These are phyloP conservation scores for Panonychus citri DNA, from an alignment of 1,140 invertebrate genomes.

Conservation along the genomic window DNA sequence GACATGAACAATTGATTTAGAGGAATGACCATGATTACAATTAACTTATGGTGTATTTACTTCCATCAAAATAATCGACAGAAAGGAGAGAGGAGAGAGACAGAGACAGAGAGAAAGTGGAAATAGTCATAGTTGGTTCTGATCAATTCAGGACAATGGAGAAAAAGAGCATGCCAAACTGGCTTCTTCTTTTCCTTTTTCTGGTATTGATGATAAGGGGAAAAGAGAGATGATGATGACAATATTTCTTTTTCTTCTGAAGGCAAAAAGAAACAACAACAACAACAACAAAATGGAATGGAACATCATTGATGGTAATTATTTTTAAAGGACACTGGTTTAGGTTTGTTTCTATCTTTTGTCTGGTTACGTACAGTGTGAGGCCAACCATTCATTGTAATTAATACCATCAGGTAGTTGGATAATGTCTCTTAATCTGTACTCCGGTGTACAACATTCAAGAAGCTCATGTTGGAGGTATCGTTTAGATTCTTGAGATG, in stretches of 20 bases:
- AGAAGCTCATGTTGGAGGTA: slow-evolving; percentile 69
- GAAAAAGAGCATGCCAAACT: background rate
- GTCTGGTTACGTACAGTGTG: slow-evolving; percentile 58
- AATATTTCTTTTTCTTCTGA: background rate
- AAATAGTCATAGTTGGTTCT: no score
- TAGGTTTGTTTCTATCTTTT: no score
- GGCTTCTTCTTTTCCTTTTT: background rate
- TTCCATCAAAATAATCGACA: background rate
- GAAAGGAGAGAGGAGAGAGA: no score
- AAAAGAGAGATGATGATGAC: no score
- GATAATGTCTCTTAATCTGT: slow-evolving; percentile 72
- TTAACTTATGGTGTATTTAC: background rate
- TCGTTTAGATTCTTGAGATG: slow-evolving; percentile 57
- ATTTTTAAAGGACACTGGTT: background rate
- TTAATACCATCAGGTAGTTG: slow-evolving; percentile 77
- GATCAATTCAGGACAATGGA: background rate
- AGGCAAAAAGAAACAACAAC: no score
- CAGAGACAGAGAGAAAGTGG: no score
- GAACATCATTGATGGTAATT: no score
- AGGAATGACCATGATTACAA: background rate
- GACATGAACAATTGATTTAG: no score
- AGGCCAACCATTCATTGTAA: slow-evolving; percentile 95
- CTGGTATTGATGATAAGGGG: background rate
- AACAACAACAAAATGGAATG: no score
- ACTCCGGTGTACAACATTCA: slow-evolving; percentile 62